A percentile compares a stretch with the other conserved stretches of the same genome.
Evolutionary conservation across 53 echinoderm and acorn worm genomes (phyloP).

Genomic region (Echinometra lucunter): DNA sequence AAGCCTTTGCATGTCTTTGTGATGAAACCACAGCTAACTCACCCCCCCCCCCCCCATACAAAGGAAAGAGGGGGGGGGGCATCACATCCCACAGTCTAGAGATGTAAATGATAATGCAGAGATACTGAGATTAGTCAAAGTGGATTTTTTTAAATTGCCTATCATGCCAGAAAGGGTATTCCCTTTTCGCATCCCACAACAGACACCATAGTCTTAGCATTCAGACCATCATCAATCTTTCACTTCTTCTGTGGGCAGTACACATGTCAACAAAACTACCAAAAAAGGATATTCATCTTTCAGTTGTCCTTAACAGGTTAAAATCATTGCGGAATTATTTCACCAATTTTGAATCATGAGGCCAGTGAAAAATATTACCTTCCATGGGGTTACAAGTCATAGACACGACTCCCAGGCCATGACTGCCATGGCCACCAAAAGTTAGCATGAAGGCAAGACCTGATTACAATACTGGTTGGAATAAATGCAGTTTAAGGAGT

Average conservation of each 20-base stretch:
- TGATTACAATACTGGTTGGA: too few species aligned
- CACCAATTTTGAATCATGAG: too few species aligned
- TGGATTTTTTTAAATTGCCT: background rate
- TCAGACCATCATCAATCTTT: background rate
- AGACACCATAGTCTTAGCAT: slow-evolving; percentile 20
- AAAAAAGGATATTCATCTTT: background rate
- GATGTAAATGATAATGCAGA: background rate
- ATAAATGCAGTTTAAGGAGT: too few species aligned
- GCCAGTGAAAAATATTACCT: too few species aligned
- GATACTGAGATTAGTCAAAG: background rate
- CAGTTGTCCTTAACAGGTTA: background rate
- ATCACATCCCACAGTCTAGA: background rate
- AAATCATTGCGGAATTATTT: too few species aligned
- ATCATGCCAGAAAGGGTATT: slow-evolving; percentile 11
- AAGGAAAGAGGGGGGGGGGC: background rate
- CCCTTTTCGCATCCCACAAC: slow-evolving; percentile 34
- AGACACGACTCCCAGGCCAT: too few species aligned
- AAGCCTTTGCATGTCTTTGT: background rate
- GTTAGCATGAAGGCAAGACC: too few species aligned
- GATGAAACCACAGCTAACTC: background rate
- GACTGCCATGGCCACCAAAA: too few species aligned
- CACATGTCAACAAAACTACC: background rate
- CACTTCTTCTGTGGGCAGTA: background rate
- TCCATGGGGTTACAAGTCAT: too few species aligned
- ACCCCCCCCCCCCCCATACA: background rate